These are phyloP conservation scores for Cydia amplana DNA, from an alignment of 1,140 invertebrate species.

Conservation along the genomic window DNA sequence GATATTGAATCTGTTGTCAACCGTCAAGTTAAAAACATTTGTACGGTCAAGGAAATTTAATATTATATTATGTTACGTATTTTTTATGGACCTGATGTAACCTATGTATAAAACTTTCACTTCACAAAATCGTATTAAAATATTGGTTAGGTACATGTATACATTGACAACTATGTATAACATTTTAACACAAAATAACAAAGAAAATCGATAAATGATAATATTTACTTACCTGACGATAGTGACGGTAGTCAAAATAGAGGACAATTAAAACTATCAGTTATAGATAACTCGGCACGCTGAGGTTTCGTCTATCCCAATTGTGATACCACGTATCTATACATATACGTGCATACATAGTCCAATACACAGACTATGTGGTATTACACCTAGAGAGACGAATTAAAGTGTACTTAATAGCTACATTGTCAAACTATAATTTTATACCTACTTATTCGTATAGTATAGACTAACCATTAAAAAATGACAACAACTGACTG, in stretches of 20 bases:
- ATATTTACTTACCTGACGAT: not conserved
- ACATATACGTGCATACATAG: not conserved
- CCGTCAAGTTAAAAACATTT: no score
- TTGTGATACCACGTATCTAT: conserved; percentile 7
- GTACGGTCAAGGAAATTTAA: no score
- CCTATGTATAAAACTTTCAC: no score
- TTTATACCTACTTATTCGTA: no score
- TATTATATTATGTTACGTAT: no score
- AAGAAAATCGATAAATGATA: not conserved
- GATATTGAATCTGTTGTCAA: not conserved
- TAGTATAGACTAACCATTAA: no score
- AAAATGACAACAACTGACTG: no score
- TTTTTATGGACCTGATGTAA: no score
- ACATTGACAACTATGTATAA: not conserved
- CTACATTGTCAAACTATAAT: not conserved
- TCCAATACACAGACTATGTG: conserved; percentile 12
- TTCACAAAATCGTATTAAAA: no score
- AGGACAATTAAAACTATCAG: not conserved
- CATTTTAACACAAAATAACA: not conserved
- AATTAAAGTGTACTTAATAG: not conserved
- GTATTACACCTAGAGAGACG: conserved; percentile 3
- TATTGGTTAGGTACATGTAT: no score
- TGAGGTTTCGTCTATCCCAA: not conserved
- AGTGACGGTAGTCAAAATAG: not conserved
- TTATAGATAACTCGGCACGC: not conserved